Percentiles rank a stretch among this genome's conserved stretches.
phyloP scores from a whole-genome alignment of 2,797 vertebrate genomes.

The Myotis myotis region DNA sequence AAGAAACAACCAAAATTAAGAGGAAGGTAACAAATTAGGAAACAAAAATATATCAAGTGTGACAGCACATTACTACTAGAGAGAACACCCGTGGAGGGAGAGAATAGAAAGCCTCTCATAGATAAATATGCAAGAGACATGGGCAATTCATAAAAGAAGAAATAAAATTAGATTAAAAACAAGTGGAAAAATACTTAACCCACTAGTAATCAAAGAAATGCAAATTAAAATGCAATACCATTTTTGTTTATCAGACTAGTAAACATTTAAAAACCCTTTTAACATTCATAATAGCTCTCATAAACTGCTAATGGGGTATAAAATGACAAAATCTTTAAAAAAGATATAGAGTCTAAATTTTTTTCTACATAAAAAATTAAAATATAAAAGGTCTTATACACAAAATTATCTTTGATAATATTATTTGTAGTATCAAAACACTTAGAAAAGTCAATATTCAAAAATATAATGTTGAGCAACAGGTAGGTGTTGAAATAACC shows the following conservation, averaged over 20 bases:
- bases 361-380: conserved; percentile 27
- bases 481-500: background rate
- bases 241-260: conserved; percentile 38
- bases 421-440: background rate
- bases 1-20: conserved; percentile 18
- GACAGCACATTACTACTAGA: background rate
- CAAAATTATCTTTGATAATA: background rate
- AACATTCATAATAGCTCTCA: background rate
- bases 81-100: background rate
- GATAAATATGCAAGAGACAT: background rate
- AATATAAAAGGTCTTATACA: background rate
- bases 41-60: background rate
- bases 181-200: background rate
- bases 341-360: background rate
- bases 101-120: background rate
- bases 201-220: conserved; percentile 41
- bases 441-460: conserved; percentile 23
- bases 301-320: background rate
- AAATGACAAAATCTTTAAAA: background rate
- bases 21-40: background rate
- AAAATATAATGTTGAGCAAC: background rate
- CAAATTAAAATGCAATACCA: conserved; percentile 42
- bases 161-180: conserved; percentile 22
- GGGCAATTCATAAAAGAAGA: background rate
- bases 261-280: background rate